phyloP scores from a whole-genome alignment of 2,888 invertebrate species.

The Gari tellinella region DNA sequence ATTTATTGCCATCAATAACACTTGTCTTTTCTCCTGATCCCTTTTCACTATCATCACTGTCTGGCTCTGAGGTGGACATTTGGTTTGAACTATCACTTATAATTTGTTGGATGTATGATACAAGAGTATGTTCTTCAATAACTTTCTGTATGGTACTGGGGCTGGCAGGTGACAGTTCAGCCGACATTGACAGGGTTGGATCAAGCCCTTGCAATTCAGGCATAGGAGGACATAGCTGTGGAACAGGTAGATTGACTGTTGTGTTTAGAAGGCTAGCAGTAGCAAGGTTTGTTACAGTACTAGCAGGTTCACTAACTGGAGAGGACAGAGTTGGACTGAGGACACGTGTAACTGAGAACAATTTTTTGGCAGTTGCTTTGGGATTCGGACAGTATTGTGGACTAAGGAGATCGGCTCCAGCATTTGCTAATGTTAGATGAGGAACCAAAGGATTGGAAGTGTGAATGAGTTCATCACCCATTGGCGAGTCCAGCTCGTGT shows the following conservation, averaged over 20 bases:
- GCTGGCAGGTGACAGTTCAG: constrained; percentile 9
- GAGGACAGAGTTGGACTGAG: constrained; percentile 31
- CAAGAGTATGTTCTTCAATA: constrained; percentile 47
- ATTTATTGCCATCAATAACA: too few relatives aligned
- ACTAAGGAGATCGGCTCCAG: constrained; percentile 74
- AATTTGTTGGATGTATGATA: constrained; percentile 49
- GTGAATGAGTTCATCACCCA: constrained; percentile 29
- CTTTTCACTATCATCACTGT: background rate
- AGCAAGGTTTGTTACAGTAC: background rate
- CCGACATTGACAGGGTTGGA: constrained; percentile 20
- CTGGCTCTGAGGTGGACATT: background rate
- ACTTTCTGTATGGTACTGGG: constrained; percentile 40
- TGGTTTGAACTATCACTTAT: constrained; percentile 16
- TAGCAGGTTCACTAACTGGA: constrained; percentile 4
- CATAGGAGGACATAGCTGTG: constrained; percentile 48
- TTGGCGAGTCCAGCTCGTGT: constrained; percentile 53
- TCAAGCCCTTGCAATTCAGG: constrained; percentile 25
- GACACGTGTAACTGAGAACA: constrained; percentile 76
- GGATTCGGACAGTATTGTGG: constrained; percentile 77
- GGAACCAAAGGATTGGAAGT: constrained; percentile 17
- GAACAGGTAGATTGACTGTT: constrained; percentile 12
- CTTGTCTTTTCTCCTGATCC: too few relatives aligned
- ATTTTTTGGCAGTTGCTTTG: constrained; percentile 75
- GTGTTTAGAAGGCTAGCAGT: background rate
- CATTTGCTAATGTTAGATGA: constrained; percentile 25